Percentiles rank a stretch among this genome's conserved stretches.
phyloP scores from a whole-genome alignment of 2,797 vertebrate species.

The Peromyscus nudipes region DNA sequence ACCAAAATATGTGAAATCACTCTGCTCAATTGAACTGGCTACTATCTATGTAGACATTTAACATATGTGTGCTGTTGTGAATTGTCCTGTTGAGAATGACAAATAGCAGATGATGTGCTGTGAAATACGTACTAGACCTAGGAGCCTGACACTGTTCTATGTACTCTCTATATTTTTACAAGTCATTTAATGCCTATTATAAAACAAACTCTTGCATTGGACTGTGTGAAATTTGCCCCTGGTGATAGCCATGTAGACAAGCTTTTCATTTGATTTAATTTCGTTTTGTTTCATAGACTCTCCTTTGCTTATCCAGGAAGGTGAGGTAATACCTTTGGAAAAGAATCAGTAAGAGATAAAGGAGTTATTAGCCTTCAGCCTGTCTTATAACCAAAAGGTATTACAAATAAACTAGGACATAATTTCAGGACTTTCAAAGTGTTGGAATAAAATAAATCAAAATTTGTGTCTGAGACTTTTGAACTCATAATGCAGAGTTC shows the following conservation, averaged over 20 bases:
- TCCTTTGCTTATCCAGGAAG: not conserved
- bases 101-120: not conserved
- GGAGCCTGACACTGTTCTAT: not conserved
- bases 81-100: not conserved
- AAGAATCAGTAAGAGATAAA: conserved; percentile 39
- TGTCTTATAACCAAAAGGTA: not conserved
- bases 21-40: not conserved
- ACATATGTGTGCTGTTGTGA: not conserved
- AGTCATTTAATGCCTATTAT: conserved; percentile 5
- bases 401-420: not conserved
- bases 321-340: not conserved
- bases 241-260: not conserved
- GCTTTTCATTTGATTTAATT: conserved; percentile 45
- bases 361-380: not conserved
- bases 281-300: conserved; percentile 47
- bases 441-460: conserved; percentile 11
- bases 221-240: not conserved
- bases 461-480: conserved; percentile 23
- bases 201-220: not conserved
- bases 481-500: not conserved
- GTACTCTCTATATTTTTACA: conserved; percentile 15
- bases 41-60: not conserved
- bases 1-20: not conserved
- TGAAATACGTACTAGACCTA: conserved; percentile 9
- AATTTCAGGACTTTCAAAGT: not conserved